phyloP scores from a whole-genome alignment of 2,113 vertebrate species.

The Chelonoidis abingdonii region DNA sequence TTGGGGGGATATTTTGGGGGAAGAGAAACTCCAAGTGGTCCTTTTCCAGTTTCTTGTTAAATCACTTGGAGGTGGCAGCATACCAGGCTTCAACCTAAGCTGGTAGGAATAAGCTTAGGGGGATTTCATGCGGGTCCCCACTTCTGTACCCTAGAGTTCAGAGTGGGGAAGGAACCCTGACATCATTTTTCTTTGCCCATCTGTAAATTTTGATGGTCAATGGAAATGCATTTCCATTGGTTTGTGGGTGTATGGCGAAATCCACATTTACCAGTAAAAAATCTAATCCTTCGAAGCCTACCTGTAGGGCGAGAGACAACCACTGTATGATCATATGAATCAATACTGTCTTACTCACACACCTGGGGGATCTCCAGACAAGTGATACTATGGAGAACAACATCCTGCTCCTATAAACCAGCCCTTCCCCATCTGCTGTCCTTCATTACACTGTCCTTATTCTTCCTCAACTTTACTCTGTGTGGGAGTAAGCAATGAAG shows the following conservation, averaged over 20 bases:
- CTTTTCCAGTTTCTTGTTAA: no score
- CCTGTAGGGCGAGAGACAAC: neutral
- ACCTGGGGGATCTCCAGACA: neutral
- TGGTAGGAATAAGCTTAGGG: no score
- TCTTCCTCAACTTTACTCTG: neutral
- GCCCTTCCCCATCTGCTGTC: neutral
- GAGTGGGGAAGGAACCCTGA: no score
- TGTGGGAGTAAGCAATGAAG: neutral
- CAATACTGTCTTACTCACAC: neutral
- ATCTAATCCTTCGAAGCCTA: neutral
- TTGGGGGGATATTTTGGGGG: no score
- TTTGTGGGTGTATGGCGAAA: neutral
- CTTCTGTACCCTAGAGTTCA: no score
- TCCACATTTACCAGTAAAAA: neutral
- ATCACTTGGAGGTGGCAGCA: no score
- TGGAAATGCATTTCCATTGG: neutral
- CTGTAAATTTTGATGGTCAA: no score
- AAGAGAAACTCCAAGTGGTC: no score
- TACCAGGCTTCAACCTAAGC: no score
- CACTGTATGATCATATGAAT: neutral
- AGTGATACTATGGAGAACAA: neutral
- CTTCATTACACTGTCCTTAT: neutral
- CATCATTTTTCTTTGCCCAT: no score
- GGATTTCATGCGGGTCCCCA: no score
- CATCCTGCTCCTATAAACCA: neutral